phyloP scores from a whole-genome alignment of 2,797 vertebrate species.

The Chlorospingus flavigularis region DNA sequence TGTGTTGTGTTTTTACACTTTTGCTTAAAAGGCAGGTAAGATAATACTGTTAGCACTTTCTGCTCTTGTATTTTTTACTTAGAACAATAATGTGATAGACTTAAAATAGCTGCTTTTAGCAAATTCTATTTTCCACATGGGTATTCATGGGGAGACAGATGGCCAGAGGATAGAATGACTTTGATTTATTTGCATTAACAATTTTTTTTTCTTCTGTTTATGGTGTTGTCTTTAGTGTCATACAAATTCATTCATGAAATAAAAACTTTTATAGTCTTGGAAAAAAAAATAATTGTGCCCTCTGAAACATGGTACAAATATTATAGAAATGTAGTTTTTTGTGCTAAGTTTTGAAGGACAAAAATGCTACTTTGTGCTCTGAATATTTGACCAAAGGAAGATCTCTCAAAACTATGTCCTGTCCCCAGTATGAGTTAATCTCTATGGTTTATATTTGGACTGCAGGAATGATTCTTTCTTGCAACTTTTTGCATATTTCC shows the following conservation, averaged over 20 bases:
- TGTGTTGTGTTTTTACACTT: neutral
- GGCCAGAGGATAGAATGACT: neutral
- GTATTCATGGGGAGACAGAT: neutral
- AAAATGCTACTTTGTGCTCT: neutral
- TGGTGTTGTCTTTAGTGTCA: neutral
- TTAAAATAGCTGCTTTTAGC: slow-evolving; percentile 9
- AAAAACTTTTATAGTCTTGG: neutral
- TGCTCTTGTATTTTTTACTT: neutral
- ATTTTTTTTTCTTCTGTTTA: neutral
- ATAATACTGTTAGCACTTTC: slow-evolving; percentile 4
- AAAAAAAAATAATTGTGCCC: neutral
- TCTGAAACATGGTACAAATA: neutral
- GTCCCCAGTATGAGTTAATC: neutral
- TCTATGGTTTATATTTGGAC: neutral
- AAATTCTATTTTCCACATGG: neutral
- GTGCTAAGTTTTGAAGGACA: neutral
- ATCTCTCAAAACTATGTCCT: neutral
- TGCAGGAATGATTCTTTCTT: neutral
- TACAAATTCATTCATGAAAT: neutral
- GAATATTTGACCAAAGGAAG: neutral
- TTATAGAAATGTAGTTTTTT: neutral
- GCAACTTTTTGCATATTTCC: neutral
- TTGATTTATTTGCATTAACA: slow-evolving; percentile 40
- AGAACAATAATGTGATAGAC: neutral
- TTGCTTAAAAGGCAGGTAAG: slow-evolving; percentile 36